These are phyloP conservation scores for Branchellion lobata DNA, from an alignment of 2,888 invertebrate genomes.

Conservation along the genomic window DNA sequence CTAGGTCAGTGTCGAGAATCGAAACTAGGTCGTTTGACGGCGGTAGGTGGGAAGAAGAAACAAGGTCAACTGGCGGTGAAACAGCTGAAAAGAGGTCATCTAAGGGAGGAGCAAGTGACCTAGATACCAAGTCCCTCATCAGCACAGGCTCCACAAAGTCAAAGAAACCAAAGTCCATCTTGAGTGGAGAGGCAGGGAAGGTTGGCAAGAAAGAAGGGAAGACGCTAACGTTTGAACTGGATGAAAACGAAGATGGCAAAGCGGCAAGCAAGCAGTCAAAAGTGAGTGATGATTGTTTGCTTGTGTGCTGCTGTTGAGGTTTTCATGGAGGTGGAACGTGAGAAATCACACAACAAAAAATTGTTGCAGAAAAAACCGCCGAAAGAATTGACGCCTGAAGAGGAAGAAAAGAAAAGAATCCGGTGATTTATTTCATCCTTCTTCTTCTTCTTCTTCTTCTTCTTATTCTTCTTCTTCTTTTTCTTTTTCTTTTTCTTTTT, in stretches of 20 bases:
- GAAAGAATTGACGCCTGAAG: constrained; percentile 4
- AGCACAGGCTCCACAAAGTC: not conserved
- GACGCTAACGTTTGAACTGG: not conserved
- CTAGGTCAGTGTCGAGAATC: not conserved
- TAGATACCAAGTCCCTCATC: constrained; percentile 5
- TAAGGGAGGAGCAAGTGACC: not conserved
- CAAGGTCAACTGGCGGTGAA: too few relatives aligned
- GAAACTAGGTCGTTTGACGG: not conserved
- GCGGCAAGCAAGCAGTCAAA: not conserved
- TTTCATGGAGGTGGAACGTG: too few relatives aligned
- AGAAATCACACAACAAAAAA: too few relatives aligned
- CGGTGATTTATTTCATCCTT: not conserved
- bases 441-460: too few relatives aligned
- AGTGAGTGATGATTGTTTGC: too few relatives aligned
- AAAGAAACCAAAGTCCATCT: not conserved
- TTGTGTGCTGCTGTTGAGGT: too few relatives aligned
- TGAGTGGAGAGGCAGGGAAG: not conserved
- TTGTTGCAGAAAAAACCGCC: not conserved
- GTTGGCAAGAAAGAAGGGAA: not conserved
- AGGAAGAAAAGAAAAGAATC: constrained; percentile 7
- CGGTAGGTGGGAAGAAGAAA: not conserved
- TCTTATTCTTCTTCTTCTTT: too few relatives aligned
- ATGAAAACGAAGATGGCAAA: not conserved
- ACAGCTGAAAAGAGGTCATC: too few relatives aligned
- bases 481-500: too few relatives aligned